Evolutionary conservation across 2,113 vertebrate species (phyloP).

Genomic region (Halcyon senegalensis): DNA sequence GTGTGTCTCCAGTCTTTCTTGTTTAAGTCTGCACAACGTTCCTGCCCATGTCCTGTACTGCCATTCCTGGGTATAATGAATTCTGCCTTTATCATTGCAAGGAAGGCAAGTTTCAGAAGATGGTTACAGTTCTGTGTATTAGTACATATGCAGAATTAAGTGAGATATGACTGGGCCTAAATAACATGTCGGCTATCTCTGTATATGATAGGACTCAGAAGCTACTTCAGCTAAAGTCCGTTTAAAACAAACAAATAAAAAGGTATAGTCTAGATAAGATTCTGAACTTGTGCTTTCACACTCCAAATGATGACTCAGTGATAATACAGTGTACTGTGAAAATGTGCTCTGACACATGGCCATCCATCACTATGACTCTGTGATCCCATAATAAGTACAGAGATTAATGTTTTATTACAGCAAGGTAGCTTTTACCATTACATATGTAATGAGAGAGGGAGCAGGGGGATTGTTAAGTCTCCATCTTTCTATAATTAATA

Average conservation of each 20-base stretch:
- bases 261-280: not conserved
- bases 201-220: not conserved
- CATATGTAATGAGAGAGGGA: constrained; percentile 35
- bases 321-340: not conserved
- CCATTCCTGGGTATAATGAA: not conserved
- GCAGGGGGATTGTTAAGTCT: not conserved
- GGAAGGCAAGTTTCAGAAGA: not conserved
- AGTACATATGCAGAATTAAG: not conserved
- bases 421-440: constrained; percentile 24
- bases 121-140: not conserved
- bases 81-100: not conserved
- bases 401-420: constrained; percentile 60
- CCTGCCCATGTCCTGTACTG: not conserved
- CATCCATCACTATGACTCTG: not conserved
- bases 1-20: not conserved
- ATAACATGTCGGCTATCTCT: not conserved
- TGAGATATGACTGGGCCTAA: not conserved
- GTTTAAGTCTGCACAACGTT: not conserved
- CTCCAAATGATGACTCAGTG: not conserved
- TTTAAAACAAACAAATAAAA: not conserved
- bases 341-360: not conserved
- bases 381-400: constrained; percentile 9
- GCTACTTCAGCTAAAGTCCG: not conserved
- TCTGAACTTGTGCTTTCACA: not conserved
- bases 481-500: constrained; percentile 37